Percentiles rank a stretch among this genome's conserved stretches.
Conservation (phyloP, 2,888 invertebrate species). For the Crioceris asparagi region DNA sequence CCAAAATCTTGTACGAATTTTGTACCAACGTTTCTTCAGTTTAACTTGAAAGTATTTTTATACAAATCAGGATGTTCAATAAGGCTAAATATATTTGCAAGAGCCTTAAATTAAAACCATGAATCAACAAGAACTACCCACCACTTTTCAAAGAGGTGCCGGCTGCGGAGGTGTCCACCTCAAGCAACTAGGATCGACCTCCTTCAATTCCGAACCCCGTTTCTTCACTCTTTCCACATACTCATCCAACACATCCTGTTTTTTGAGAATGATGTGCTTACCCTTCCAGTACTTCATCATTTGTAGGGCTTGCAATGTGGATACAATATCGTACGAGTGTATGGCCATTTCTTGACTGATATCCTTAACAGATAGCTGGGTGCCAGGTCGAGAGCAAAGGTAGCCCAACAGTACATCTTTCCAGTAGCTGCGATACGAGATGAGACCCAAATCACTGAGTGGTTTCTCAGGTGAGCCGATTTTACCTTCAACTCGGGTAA, state of each 20-base stretch:
- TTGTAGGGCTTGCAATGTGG: constrained; percentile 89
- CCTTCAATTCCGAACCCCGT: constrained; percentile 65
- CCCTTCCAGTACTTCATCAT: constrained; percentile 98
- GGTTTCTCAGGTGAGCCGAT: constrained; percentile 99
- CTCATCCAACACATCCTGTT: constrained; percentile 90
- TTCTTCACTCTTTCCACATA: constrained; percentile 74
- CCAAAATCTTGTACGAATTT: too few species aligned
- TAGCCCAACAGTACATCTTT: constrained; percentile 90
- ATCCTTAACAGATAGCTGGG: constrained; percentile 85
- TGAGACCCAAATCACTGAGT: constrained; percentile 90
- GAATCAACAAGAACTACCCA: constrained; percentile 6
- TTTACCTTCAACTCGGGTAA: constrained; percentile 92
- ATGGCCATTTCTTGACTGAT: constrained; percentile 88
- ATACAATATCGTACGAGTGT: constrained; percentile 94
- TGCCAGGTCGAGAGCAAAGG: constrained; percentile 79
- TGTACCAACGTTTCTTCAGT: too few species aligned
- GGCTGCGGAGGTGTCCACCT: constrained; percentile 74
- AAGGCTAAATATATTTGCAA: too few species aligned
- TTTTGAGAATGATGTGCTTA: constrained; percentile 90
- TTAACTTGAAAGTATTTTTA: too few species aligned
- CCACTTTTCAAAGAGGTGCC: constrained; percentile 28
- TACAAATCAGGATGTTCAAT: too few species aligned
- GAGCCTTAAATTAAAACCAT: too few species aligned
- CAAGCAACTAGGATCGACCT: constrained; percentile 78
- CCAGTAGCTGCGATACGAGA: constrained; percentile 98